Evolutionary conservation across 2,113 vertebrate genomes (phyloP).

Genomic region (Corvus hawaiiensis): DNA sequence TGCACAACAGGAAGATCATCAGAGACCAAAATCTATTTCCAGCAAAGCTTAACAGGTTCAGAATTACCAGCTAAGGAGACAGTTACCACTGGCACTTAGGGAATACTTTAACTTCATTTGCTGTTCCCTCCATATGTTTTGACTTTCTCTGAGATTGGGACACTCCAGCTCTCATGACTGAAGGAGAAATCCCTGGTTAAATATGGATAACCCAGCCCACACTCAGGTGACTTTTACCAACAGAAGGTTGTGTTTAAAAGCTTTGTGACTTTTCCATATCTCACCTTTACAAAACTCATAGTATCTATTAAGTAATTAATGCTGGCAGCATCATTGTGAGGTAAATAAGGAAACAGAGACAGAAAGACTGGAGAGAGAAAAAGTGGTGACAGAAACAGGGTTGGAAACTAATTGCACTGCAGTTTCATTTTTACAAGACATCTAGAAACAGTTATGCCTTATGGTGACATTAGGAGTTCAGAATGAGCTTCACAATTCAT

Average conservation of each 20-base stretch:
- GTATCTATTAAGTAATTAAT: neutral
- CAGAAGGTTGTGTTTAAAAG: neutral
- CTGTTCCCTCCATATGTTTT: neutral
- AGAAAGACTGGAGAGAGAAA: neutral
- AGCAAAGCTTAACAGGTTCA: constrained; percentile 25
- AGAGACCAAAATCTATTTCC: constrained; percentile 15
- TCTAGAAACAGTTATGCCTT: neutral
- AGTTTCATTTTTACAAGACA: neutral
- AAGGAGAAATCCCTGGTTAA: neutral
- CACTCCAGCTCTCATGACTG: neutral
- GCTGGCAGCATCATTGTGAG: neutral
- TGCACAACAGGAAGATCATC: neutral
- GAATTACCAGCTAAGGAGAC: neutral
- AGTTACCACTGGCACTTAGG: neutral
- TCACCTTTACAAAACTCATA: neutral
- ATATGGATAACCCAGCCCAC: neutral
- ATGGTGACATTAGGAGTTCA: neutral
- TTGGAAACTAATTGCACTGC: neutral
- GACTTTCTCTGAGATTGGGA: neutral
- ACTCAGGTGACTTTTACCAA: neutral
- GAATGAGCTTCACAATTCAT: neutral
- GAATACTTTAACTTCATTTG: neutral
- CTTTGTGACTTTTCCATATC: neutral
- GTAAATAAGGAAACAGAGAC: neutral
- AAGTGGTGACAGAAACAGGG: neutral